Conservation (phyloP, 2,797 vertebrate genomes). For the Alectoris magna region DNA sequence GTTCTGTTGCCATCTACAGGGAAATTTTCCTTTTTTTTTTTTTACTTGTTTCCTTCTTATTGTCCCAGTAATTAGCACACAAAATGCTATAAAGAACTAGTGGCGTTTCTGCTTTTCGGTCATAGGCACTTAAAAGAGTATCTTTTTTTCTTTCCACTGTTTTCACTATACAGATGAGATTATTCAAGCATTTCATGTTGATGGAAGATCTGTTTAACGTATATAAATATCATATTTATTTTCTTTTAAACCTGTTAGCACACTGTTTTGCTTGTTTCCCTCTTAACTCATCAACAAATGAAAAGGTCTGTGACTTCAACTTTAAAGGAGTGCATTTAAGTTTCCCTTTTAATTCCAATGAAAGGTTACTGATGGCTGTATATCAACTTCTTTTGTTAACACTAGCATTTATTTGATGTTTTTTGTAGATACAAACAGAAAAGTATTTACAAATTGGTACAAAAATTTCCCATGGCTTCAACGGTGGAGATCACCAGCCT, state of each 20-base stretch:
- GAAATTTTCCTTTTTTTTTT: not conserved
- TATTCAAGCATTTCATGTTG: not conserved
- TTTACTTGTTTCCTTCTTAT: not conserved
- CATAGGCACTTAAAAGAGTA: not conserved
- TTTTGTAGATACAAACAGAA: slow-evolving; percentile 83
- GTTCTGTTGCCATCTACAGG: not conserved
- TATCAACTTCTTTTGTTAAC: not conserved
- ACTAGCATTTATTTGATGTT: not conserved
- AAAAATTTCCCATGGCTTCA: slow-evolving; percentile 74
- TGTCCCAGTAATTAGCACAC: not conserved
- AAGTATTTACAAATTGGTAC: slow-evolving; percentile 77
- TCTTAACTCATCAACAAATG: not conserved
- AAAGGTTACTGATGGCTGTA: not conserved
- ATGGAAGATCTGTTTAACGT: not conserved
- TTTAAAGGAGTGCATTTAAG: not conserved
- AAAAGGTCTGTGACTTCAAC: not conserved
- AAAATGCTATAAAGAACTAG: not conserved
- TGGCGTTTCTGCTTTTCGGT: not conserved
- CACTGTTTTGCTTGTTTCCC: not conserved
- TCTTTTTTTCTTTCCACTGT: not conserved
- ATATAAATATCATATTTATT: not conserved
- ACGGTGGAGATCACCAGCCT: slow-evolving; percentile 84
- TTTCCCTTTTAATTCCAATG: not conserved
- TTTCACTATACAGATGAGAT: not conserved
- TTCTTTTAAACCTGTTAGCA: not conserved